Evolutionary conservation across 2,113 vertebrate species (phyloP).

Genomic region (Morone saxatilis): DNA sequence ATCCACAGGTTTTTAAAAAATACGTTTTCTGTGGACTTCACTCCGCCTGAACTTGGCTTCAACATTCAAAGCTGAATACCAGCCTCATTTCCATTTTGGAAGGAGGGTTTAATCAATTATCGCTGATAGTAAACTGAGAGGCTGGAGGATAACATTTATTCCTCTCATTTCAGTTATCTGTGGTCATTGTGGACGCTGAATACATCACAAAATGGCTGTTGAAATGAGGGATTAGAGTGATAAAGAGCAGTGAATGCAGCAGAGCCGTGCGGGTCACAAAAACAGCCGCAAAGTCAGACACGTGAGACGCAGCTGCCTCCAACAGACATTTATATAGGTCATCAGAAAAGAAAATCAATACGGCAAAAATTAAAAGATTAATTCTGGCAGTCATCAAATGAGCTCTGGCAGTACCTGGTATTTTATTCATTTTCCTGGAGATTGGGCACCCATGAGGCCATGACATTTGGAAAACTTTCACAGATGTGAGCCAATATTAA

Average conservation of each 20-base stretch:
- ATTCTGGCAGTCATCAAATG: constrained; percentile 50
- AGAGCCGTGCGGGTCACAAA: constrained; percentile 42
- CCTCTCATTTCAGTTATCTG: constrained; percentile 63
- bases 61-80: constrained; percentile 33
- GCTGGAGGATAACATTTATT: constrained; percentile 45
- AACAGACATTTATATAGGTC: constrained; percentile 64
- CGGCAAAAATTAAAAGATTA: constrained; percentile 56
- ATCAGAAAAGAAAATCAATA: constrained; percentile 67
- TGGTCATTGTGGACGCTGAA: constrained; percentile 56
- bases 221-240: constrained; percentile 74
- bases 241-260: constrained; percentile 55
- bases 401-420: constrained; percentile 20
- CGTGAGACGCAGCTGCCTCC: constrained; percentile 49
- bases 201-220: constrained; percentile 63
- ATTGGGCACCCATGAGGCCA: constrained; percentile 26
- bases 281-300: constrained; percentile 45
- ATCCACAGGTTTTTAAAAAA: constrained; percentile 9
- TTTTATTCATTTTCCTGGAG: constrained; percentile 56
- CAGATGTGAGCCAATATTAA: constrained; percentile 7
- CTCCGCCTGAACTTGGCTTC: constrained; percentile 37
- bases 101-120: constrained; percentile 61
- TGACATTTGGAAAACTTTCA: constrained; percentile 46
- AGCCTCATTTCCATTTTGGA: constrained; percentile 35
- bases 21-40: background rate
- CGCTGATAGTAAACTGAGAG: constrained; percentile 46